These are phyloP conservation scores for Eupristina koningsbergeri DNA, from an alignment of 1,140 invertebrate genomes.

Conservation along the genomic window DNA sequence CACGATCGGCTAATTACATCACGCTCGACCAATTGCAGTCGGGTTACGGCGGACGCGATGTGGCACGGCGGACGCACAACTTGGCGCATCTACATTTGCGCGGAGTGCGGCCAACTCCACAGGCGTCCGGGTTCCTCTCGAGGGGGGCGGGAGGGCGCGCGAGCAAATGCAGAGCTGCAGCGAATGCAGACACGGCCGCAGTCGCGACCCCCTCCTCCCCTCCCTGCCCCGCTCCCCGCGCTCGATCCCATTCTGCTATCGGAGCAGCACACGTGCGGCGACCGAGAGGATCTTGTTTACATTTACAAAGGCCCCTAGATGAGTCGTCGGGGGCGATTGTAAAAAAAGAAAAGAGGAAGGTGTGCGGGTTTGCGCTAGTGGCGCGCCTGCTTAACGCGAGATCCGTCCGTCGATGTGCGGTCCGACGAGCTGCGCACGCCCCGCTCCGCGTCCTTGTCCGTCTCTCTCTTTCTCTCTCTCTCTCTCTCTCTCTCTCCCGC, in stretches of 20 bases:
- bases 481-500: constrained; percentile 47
- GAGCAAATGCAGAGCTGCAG: neutral
- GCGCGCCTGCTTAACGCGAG: constrained; percentile 10
- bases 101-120: neutral
- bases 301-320: constrained; percentile 36
- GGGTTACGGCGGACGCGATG: neutral
- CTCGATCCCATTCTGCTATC: too few relatives aligned
- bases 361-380: neutral
- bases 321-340: neutral
- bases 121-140: neutral
- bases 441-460: constrained; percentile 37
- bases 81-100: neutral
- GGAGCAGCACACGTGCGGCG: constrained; percentile 24
- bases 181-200: neutral
- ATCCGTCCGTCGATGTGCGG: neutral
- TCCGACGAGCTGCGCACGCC: neutral
- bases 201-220: neutral
- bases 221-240: neutral
- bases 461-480: constrained; percentile 47
- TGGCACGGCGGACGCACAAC: neutral
- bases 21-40: neutral
- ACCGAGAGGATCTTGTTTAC: constrained; percentile 43
- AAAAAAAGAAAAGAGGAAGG: constrained; percentile 22
- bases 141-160: neutral
- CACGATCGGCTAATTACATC: neutral